Percentiles rank a stretch among this genome's conserved stretches.
Evolutionary conservation across 1,140 invertebrate genomes (phyloP).

Genomic region (Steinernema khuongi): DNA sequence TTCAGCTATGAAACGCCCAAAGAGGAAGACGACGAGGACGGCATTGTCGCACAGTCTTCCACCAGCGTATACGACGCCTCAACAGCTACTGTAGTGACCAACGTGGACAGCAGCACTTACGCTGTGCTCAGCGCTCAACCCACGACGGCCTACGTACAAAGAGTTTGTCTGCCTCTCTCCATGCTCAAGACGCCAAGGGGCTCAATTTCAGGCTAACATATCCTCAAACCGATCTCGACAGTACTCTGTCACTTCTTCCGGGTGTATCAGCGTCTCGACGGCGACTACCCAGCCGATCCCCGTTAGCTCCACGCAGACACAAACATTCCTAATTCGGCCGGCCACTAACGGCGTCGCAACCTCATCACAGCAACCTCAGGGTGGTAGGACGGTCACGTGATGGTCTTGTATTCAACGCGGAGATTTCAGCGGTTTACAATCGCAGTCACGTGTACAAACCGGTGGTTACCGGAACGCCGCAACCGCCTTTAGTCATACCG

Average conservation of each 20-base stretch:
- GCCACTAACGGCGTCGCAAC: neutral
- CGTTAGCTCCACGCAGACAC: neutral
- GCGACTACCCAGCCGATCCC: neutral
- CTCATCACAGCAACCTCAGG: neutral
- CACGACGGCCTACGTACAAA: neutral
- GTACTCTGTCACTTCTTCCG: neutral
- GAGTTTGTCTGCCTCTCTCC: neutral
- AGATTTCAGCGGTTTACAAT: neutral
- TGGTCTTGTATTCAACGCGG: neutral
- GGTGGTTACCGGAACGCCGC: neutral
- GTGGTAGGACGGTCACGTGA: neutral
- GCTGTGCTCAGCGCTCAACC: neutral
- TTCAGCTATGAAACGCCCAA: neutral
- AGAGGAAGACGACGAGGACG: constrained; percentile 5
- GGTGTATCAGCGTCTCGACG: neutral
- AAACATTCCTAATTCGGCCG: neutral
- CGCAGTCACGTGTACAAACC: neutral
- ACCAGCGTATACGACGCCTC: neutral
- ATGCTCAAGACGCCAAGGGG: neutral
- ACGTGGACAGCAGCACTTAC: neutral
- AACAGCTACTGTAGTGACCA: neutral
- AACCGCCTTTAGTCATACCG: neutral
- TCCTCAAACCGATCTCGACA: constrained; percentile 12
- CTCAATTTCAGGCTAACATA: neutral
- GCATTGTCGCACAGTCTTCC: neutral